These are phyloP conservation scores for Rhinophrynus dorsalis DNA, from an alignment of 2,797 vertebrate species.

Conservation along the genomic window DNA sequence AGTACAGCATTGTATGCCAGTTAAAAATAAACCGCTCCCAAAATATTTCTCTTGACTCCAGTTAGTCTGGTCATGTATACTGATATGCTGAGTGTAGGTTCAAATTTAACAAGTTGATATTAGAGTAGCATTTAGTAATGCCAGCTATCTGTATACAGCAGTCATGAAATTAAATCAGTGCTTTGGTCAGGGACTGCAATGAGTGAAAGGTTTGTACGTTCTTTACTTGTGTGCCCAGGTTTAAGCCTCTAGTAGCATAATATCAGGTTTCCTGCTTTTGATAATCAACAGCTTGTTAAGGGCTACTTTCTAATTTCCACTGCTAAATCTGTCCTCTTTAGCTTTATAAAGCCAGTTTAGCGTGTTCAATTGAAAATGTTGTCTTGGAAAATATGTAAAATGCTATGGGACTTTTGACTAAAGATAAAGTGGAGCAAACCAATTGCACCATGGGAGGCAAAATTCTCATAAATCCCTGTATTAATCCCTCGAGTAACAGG, in stretches of 20 bases:
- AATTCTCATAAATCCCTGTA: too few species aligned
- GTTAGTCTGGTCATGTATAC: constrained; percentile 88
- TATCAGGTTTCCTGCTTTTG: constrained; percentile 68
- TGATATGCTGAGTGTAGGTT: constrained; percentile 80
- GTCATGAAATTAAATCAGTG: constrained; percentile 74
- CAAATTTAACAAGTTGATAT: constrained; percentile 94
- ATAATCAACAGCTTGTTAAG: constrained; percentile 65
- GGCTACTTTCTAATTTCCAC: constrained; percentile 42
- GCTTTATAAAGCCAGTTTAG: too few species aligned
- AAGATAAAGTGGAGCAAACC: too few species aligned
- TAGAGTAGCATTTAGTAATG: constrained; percentile 82
- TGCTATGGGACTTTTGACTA: too few species aligned
- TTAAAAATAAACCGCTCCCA: constrained; percentile 93
- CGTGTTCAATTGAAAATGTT: too few species aligned
- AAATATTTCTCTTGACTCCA: constrained; percentile 96
- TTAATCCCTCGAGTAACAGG: too few species aligned
- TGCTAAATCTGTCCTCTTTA: constrained; percentile 29
- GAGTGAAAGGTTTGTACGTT: constrained; percentile 69
- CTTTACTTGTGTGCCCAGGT: constrained; percentile 65
- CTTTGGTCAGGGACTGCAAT: constrained; percentile 58
- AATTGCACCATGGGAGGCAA: too few species aligned
- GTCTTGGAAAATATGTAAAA: too few species aligned
- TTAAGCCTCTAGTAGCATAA: constrained; percentile 71
- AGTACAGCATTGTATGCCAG: constrained; percentile 72
- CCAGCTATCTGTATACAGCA: constrained; percentile 78